phyloP scores from a whole-genome alignment of 2,113 vertebrate genomes.

The Amphilophus citrinellus region DNA sequence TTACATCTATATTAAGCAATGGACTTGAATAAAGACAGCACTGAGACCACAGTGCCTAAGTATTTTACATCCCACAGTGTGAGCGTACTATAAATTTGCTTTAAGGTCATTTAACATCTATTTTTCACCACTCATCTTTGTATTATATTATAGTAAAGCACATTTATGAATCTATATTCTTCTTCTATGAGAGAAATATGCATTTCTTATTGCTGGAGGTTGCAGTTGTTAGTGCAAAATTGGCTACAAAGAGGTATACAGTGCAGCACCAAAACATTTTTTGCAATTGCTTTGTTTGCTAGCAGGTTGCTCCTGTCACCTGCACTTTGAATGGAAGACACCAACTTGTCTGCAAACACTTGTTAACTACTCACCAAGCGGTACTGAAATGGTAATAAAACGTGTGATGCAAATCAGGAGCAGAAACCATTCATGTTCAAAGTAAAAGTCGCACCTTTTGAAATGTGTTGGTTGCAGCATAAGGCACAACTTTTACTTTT shows the following conservation, averaged over 20 bases:
- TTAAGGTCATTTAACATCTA: background rate
- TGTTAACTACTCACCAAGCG: background rate
- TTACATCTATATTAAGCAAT: background rate
- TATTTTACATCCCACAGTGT: background rate
- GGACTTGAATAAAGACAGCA: slow-evolving; percentile 4
- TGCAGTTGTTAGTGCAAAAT: background rate
- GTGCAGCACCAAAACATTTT: background rate
- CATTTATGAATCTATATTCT: background rate
- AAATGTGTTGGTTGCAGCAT: background rate
- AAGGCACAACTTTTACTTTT: background rate
- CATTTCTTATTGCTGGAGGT: background rate
- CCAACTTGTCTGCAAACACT: background rate
- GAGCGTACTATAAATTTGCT: background rate
- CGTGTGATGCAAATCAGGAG: background rate
- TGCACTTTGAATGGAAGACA: background rate
- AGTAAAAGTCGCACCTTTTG: background rate
- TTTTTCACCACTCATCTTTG: background rate
- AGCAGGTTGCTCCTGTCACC: accelerated
- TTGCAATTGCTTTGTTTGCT: background rate
- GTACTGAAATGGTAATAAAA: background rate
- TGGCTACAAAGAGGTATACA: background rate
- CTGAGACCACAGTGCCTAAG: background rate
- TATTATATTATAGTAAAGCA: background rate
- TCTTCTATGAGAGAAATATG: background rate
- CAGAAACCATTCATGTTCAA: too few relatives aligned